Evolutionary conservation across 1,140 invertebrate species (phyloP), one percentile per base, ranked within the genome.

Genomic region (Procambarus virginalis): DNA sequence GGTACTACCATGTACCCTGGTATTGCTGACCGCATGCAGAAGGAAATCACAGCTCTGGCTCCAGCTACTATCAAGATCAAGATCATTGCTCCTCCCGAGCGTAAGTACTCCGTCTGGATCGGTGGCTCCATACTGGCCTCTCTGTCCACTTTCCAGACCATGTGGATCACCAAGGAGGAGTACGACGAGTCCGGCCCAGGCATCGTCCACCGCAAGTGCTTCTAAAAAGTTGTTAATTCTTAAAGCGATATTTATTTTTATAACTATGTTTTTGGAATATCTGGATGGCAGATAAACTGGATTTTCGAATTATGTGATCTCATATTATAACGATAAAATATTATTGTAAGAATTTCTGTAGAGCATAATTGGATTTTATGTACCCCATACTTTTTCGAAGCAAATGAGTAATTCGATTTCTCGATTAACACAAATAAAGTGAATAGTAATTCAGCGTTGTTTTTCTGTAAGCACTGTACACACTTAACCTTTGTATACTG

Each of bases 31-130:
- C 95, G 96, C 93, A 97, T 97, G 96, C 96, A 97, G 93, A 97
- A 97, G 93, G 97, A 98, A 95, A 98, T 98, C 94, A 97, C 97
- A 91, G 96, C 96, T 64, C 95, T 98, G 83, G 97, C 97, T 91
- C 97, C 97, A 86, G 95, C 95, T 64, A 97, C 96, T 84, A 97
- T 97, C 96, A 98, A 98, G 95, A 84, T 90, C 82, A 90, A 90
- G 89, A 90, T 90, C 82, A 80, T 90, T 79, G 89, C 89, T 90
- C 89, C 89, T 84, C 89, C 89, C 84, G 89, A 90, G 89, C 82
- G 89, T 45, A 90, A 90, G 60, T 90, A 90, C 89, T 90, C 89
- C 82, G 89, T 90, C 55, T 90, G 89, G 89, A 90, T 90, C 82
- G 89, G 89, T 81, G 89, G 89, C 51, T 90, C 89, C 82, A 90